phyloP scores from a whole-genome alignment of 2,797 vertebrate species.

The Rousettus madagascariensis region DNA sequence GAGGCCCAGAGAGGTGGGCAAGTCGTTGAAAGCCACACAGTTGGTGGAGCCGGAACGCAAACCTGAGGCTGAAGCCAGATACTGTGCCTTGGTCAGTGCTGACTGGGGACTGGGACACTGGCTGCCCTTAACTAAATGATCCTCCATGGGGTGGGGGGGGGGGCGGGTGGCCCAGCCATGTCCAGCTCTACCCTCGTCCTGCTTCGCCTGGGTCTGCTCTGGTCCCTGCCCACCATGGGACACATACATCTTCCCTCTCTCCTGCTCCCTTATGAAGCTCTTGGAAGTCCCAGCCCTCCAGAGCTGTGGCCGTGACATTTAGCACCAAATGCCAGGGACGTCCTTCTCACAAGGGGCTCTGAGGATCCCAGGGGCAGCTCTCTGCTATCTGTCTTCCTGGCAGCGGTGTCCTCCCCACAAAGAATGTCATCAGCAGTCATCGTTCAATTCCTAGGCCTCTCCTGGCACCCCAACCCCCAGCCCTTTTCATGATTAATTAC shows the following conservation, averaged over 20 bases:
- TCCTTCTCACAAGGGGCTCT: not conserved
- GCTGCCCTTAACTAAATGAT: rapidly evolving
- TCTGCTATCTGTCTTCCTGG: not conserved
- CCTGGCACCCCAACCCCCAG: rapidly evolving
- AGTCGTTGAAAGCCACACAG: not conserved
- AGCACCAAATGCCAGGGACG: not conserved
- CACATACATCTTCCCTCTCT: not conserved
- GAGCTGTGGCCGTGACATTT: not conserved
- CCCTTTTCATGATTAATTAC: not conserved
- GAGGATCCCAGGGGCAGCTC: not conserved
- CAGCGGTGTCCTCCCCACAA: not conserved
- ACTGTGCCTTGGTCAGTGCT: not conserved
- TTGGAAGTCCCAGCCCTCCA: not conserved
- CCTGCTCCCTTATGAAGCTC: not conserved
- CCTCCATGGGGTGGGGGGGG: rapidly evolving
- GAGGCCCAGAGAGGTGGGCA: not conserved
- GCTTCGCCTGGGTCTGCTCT: not conserved
- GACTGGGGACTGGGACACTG: rapidly evolving
- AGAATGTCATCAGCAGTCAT: not conserved
- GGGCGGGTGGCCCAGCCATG: not conserved
- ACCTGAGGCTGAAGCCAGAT: not conserved
- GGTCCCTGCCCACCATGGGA: not conserved
- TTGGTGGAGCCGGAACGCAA: not conserved
- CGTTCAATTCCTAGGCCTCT: not conserved
- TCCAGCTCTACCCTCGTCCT: not conserved